Percentiles rank a stretch among this genome's conserved stretches.
phyloP scores from a whole-genome alignment of 1,140 invertebrate species.

The Zaprionus taronus region DNA sequence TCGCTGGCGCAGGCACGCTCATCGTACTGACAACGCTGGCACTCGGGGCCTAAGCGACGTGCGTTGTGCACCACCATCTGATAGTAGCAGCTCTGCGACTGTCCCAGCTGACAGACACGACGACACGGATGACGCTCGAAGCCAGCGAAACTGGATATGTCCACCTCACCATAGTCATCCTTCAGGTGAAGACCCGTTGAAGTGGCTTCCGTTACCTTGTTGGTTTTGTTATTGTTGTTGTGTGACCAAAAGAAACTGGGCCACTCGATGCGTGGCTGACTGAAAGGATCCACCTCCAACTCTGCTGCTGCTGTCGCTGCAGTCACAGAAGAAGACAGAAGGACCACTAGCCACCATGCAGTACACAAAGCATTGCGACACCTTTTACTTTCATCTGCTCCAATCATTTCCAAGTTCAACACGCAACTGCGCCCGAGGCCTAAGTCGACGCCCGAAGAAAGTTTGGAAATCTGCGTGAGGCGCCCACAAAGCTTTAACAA shows the following conservation, averaged over 20 bases:
- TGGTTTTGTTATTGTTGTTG: constrained; percentile 46
- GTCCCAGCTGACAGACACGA: constrained; percentile 73
- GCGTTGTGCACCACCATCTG: constrained; percentile 77
- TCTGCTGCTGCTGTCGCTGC: background rate
- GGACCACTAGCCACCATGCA: constrained; percentile 2
- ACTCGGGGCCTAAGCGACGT: constrained; percentile 83
- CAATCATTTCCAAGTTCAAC: constrained; percentile 46
- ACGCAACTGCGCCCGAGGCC: constrained; percentile 53
- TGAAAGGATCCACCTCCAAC: background rate
- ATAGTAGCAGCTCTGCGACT: constrained; percentile 70
- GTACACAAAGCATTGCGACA: background rate
- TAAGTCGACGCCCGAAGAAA: constrained; percentile 59
- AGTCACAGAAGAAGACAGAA: background rate
- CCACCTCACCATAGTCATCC: constrained; percentile 60
- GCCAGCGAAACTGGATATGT: constrained; percentile 53
- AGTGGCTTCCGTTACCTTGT: constrained; percentile 21
- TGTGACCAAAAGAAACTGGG: constrained; percentile 51
- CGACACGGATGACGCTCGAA: constrained; percentile 72
- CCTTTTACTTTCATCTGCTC: constrained; percentile 63
- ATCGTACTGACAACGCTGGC: constrained; percentile 87
- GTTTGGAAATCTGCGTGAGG: constrained; percentile 48
- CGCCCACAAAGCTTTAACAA: constrained; percentile 45
- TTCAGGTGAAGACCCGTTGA: constrained; percentile 38
- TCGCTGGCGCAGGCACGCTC: constrained; percentile 86
- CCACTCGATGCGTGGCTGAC: constrained; percentile 56